Evolutionary conservation across 2,888 invertebrate genomes (phyloP).

Genomic region (Brachypalpus laphriformis): DNA sequence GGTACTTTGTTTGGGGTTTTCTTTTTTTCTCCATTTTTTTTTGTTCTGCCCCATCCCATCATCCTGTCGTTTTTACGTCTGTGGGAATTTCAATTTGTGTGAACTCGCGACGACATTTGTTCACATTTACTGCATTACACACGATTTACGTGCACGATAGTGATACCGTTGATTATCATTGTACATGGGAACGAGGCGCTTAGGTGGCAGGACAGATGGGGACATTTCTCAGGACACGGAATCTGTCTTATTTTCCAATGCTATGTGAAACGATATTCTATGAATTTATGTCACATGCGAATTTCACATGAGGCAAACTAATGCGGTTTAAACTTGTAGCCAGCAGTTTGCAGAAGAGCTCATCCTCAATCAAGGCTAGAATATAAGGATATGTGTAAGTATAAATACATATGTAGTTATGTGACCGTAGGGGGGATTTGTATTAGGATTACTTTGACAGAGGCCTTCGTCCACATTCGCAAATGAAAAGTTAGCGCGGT

Average conservation of each 20-base stretch:
- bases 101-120: conserved; percentile 74
- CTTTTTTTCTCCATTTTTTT: background rate
- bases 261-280: conserved; percentile 25
- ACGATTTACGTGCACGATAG: conserved; percentile 72
- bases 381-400: conserved; percentile 9
- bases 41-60: conserved; percentile 12
- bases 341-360: conserved; percentile 10
- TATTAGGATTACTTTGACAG: conserved; percentile 30
- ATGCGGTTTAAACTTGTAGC: conserved; percentile 34
- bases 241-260: conserved; percentile 43
- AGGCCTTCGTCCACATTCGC: conserved; percentile 11
- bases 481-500: conserved; percentile 42
- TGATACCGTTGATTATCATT: conserved; percentile 69
- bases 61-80: conserved; percentile 47
- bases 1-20: conserved; percentile 51
- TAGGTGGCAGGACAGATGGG: conserved; percentile 47
- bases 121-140: conserved; percentile 74
- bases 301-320: conserved; percentile 59
- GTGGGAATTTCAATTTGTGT: conserved; percentile 73
- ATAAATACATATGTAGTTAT: background rate
- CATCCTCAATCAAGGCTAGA: conserved; percentile 1
- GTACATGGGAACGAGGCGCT: conserved; percentile 16
- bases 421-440: background rate
- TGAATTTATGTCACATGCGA: conserved; percentile 61
- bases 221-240: conserved; percentile 45